These are phyloP conservation scores for Macaca fascicularis DNA, from an alignment of 2,113 vertebrate genomes.

Conservation along the genomic window DNA sequence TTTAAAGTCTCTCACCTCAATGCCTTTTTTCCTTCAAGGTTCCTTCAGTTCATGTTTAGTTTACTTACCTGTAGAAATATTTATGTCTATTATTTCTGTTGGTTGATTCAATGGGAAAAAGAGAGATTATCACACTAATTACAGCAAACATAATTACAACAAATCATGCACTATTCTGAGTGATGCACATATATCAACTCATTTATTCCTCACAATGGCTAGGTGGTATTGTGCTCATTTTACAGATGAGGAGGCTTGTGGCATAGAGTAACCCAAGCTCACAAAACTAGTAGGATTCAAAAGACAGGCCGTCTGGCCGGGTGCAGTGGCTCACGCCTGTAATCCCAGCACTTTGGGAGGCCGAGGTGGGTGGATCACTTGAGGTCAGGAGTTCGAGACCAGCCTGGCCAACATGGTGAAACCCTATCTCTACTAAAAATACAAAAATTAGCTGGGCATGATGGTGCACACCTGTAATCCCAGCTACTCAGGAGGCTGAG, in stretches of 20 bases:
- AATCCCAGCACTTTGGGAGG: no score
- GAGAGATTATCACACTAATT: neutral
- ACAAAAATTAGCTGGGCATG: no score
- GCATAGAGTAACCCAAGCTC: neutral
- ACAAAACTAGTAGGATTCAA: neutral
- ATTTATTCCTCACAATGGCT: neutral
- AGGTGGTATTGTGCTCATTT: neutral
- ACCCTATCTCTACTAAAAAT: no score
- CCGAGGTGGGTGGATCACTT: no score
- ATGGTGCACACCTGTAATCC: no score
- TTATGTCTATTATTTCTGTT: neutral
- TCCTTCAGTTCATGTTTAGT: neutral
- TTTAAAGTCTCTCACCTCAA: neutral
- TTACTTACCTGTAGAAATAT: neutral
- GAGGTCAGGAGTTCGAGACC: no score
- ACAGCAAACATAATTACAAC: neutral
- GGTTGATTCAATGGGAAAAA: constrained; percentile 9
- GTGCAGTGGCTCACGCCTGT: no score
- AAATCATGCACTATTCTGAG: neutral
- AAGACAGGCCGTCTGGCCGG: neutral
- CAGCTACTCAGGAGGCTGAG: no score
- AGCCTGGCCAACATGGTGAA: no score
- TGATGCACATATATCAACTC: neutral
- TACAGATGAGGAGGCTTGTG: neutral
- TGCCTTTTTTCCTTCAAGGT: neutral